A percentile compares a stretch with the other conserved stretches of the same genome.
phyloP scores from a whole-genome alignment of 2,888 invertebrate species.

The Augiades crinisus region DNA sequence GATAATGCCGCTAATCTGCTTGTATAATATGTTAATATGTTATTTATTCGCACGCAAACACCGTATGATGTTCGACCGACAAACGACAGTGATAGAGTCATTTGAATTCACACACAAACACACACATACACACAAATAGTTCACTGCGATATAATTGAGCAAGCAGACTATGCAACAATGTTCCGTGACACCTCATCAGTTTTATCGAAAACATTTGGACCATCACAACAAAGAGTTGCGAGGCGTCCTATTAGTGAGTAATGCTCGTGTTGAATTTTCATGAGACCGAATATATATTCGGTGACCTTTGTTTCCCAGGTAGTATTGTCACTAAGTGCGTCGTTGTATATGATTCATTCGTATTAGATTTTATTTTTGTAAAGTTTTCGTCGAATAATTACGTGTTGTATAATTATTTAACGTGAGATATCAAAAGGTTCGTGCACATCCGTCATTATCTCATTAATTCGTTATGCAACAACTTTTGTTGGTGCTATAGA shows the following conservation, averaged over 20 bases:
- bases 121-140: neutral
- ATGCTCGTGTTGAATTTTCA: conserved; percentile 57
- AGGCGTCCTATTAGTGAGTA: conserved; percentile 45
- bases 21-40: conserved; percentile 33
- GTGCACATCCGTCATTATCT: conserved; percentile 5
- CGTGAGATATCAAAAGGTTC: neutral
- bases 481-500: conserved; percentile 1
- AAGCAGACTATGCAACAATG: neutral
- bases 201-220: conserved; percentile 3
- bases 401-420: neutral
- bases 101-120: neutral
- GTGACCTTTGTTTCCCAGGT: conserved; percentile 61
- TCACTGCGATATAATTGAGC: neutral
- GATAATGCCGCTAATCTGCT: conserved; percentile 43
- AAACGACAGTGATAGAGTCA: neutral
- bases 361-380: neutral
- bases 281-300: conserved; percentile 56
- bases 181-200: neutral
- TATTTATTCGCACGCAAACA: conserved; percentile 21
- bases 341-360: conserved; percentile 50
- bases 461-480: conserved; percentile 12
- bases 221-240: conserved; percentile 13
- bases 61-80: neutral
- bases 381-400: neutral
- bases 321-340: conserved; percentile 52